These are phyloP conservation scores for Acrocyrtus sp. DNA, from an alignment of 2,888 invertebrate genomes.

Conservation along the genomic window DNA sequence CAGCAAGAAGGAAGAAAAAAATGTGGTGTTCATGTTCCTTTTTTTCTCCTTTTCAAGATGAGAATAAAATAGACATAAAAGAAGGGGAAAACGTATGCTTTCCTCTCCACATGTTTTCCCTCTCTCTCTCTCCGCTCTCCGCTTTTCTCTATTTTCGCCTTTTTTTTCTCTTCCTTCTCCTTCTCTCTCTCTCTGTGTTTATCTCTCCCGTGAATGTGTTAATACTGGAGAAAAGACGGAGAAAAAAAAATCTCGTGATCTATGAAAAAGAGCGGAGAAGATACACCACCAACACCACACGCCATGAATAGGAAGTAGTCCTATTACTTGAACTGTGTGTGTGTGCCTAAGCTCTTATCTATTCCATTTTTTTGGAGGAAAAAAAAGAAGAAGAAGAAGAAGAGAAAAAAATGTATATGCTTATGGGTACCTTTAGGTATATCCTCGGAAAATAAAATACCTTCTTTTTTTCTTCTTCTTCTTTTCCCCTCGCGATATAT, in stretches of 20 bases:
- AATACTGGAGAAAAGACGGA: background rate
- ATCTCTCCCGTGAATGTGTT: background rate
- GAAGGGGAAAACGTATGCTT: conserved; percentile 15
- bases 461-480: too few species aligned
- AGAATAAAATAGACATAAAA: conserved; percentile 10
- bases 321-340: conserved; percentile 40
- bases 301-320: background rate
- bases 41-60: background rate
- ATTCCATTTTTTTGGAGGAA: background rate
- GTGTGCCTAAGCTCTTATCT: conserved; percentile 38
- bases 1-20: too few species aligned
- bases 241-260: conserved; percentile 1
- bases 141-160: background rate
- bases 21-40: background rate
- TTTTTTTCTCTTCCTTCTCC: background rate
- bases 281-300: too few species aligned
- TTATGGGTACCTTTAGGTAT: too few species aligned
- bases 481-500: too few species aligned
- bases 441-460: too few species aligned
- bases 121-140: background rate
- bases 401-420: background rate
- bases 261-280: background rate
- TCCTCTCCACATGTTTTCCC: background rate
- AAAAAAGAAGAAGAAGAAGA: background rate
- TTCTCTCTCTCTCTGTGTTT: background rate